Evolutionary conservation across 64 coral and sea anemone species (phyloP), one percentile per base, ranked within the genome.

Genomic region (Dendronephthya gigantea): DNA sequence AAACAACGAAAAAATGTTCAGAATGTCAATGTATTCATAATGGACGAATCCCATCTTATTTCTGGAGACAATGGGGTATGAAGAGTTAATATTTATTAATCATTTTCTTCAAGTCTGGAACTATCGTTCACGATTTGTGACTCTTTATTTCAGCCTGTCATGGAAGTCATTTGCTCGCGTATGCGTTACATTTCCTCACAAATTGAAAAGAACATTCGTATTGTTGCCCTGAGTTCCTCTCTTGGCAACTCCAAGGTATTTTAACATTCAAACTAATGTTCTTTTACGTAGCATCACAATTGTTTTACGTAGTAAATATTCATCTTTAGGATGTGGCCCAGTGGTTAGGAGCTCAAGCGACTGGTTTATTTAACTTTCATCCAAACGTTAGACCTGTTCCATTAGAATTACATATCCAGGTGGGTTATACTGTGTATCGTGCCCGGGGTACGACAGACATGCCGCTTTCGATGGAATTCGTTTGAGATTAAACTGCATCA

Each of bases 181-280:
- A 98, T 98, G 95, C 86, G 95, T 11, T 98, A 98, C 87, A 98
- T 98, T 82, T 98, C 95, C 0, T 98, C 95, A 40, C 95, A 98
- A 34, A 88, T 98, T 50, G 95, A 98, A 81, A 86, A 90, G 49
- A 98, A 91, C 28, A 98, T 98, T 33, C 72, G 95, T 30, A 93
- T 97, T 56, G 92, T 97, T 82, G 84, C 94, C 6, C 70, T 97
- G 29, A 91, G 94, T 81, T 97, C 94, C 39, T 97, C 94, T 23
- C 92, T 97, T n/a, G 89, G 91, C 39, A 97, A 97, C 87, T 92
- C 94, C 1, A 98, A 98, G 94, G 41, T 45, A 45, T 6, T 45
- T 45, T 45, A 45, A 11, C 41, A 45, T 45, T 45, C 11, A 45
- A 45, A 11, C 41, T 45, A 11, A 4, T 11, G 41, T 45, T 4